Evolutionary conservation across 2,113 vertebrate species (phyloP).

Genomic region (Mungos mungo): DNA sequence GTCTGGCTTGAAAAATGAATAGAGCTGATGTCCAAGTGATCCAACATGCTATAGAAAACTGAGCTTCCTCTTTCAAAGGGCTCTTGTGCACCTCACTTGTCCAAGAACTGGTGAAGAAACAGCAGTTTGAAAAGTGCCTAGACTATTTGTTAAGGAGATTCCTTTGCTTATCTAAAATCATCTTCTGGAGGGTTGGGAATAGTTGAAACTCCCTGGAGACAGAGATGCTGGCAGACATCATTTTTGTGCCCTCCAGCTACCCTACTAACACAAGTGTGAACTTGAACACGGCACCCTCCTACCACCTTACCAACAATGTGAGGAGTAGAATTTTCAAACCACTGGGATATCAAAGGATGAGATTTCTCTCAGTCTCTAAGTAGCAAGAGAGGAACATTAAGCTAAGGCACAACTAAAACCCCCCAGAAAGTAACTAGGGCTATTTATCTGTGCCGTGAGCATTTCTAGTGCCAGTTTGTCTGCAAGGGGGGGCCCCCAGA

Average conservation of each 20-base stretch:
- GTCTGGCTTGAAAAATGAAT: neutral
- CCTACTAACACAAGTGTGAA: neutral
- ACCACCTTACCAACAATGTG: neutral
- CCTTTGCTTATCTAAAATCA: neutral
- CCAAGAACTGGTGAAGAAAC: neutral
- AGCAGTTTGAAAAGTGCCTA: neutral
- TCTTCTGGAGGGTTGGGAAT: neutral
- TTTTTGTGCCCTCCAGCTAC: neutral
- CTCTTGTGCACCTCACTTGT: neutral
- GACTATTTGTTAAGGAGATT: neutral
- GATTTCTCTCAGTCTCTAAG: neutral
- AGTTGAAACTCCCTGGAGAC: neutral
- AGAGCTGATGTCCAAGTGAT: neutral
- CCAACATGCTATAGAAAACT: neutral
- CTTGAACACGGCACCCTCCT: neutral
- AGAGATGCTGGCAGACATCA: neutral
- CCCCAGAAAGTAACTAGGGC: neutral
- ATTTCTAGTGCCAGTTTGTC: neutral
- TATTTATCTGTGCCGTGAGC: neutral
- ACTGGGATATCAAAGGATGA: neutral
- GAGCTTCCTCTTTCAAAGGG: neutral
- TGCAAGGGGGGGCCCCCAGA: neutral
- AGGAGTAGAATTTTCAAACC: neutral
- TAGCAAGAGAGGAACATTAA: neutral
- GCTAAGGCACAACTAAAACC: neutral